Base-by-base conservation (phyloP, 2,113 vertebrate genomes). In the Lepisosteus osseus region DNA sequence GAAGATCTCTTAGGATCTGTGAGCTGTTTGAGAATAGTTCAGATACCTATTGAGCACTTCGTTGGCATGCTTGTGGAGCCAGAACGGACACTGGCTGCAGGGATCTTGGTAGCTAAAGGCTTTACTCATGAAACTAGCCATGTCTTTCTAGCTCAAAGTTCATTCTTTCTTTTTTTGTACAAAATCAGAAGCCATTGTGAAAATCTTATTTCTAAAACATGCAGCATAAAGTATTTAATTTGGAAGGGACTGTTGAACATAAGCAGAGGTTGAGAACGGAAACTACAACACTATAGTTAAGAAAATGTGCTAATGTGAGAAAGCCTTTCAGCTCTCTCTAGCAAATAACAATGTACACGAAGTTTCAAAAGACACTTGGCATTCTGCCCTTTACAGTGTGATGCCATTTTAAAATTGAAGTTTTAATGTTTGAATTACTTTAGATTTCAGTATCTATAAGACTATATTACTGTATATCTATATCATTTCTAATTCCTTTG, bases 401-500 rank as follows among this genome's bases (percentile, higher is more conserved):
- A 61, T 14, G 45, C 44, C 44, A 54, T 11, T 71, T 15, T 29
- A 14, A n/a, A 61, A 57, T 68, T 54, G 72, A 75, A 77, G 71
- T 77, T 64, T 59, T 51, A 15, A 67, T 40, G n/a, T 72, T 57
- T 8, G 8, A 6, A 17, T 0, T 61, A 40, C 42, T 70, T 65
- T 68, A 42, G 65, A 12, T 54, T 4, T 40, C 14, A 42, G 17
- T 61, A 43, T 54, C 61, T 45, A 63, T n/a, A 29, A 51, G 17
- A 56, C n/a, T 54, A 57, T 65, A 54, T 65, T 15, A 15, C 41
- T 15, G 17, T 7, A 45, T 15, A 8, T 6, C 40, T 54, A 12
- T 51, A 17, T n/a, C 29, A 8, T 6, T 63, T 11, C 17, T 8
- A 63, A 3, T 63, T 29, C n/a, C 29, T 63, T 15, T 51, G 47